Percentiles rank a stretch among this genome's conserved stretches.
Conservation (phyloP, 2,797 vertebrate genomes). For the Mus minutoides region DNA sequence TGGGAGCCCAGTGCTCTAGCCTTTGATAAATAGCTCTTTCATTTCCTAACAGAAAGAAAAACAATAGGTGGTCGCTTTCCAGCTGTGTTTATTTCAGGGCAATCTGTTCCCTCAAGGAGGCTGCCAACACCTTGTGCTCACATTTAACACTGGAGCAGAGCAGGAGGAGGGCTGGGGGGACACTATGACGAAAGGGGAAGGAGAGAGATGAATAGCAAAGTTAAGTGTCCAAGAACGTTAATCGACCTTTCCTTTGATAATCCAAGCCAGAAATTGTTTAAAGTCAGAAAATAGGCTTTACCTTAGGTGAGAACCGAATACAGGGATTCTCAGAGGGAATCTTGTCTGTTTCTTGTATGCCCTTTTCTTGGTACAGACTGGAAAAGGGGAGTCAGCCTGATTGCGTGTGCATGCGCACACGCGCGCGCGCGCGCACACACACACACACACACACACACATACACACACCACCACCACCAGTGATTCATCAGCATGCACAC, state of each 20-base stretch:
- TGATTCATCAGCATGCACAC: background rate
- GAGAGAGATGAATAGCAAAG: slow-evolving; percentile 2
- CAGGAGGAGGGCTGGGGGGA: no score
- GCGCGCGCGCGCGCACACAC: background rate
- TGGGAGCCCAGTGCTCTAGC: background rate
- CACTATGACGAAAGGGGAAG: background rate
- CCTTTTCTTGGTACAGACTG: background rate
- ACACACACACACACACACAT: background rate
- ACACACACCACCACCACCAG: background rate
- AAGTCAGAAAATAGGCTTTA: background rate
- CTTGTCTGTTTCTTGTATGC: background rate
- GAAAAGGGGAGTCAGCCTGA: background rate
- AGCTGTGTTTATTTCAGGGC: slow-evolving; percentile 72
- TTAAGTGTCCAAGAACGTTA: background rate
- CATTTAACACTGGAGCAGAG: background rate
- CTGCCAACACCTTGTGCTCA: slow-evolving; percentile 59
- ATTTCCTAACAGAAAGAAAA: slow-evolving; percentile 62
- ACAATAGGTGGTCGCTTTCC: slow-evolving; percentile 54
- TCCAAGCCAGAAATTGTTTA: background rate
- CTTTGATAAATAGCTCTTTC: slow-evolving; percentile 54
- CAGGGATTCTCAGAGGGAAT: background rate
- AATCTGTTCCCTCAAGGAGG: slow-evolving; percentile 37
- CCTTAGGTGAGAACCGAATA: background rate
- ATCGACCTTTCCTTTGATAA: background rate
- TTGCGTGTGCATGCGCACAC: background rate